Conservation (phyloP, 1,140 invertebrate species). For the Drosophila pachea region DNA sequence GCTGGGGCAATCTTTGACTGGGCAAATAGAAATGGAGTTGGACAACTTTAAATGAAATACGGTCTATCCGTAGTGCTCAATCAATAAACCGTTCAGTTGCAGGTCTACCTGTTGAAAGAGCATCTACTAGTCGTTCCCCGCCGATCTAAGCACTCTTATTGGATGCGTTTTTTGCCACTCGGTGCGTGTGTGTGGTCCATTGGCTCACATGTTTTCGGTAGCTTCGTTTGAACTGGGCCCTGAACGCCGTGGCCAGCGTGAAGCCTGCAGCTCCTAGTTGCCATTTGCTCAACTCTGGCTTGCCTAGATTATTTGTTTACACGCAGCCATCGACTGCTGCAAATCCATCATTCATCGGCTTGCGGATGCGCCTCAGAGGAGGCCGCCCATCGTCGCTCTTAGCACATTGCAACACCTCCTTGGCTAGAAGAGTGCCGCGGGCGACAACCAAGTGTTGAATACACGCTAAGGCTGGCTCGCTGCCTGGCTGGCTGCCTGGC, state of each 20-base stretch:
- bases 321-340: constrained; percentile 59
- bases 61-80: no score
- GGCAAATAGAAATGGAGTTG: no score
- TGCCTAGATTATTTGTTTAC: constrained; percentile 76
- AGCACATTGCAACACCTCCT: constrained; percentile 69
- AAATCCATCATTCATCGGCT: constrained; percentile 39
- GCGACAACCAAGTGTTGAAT: constrained; percentile 40
- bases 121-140: constrained; percentile 2
- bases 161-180: constrained; percentile 19
- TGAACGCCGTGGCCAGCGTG: neutral
- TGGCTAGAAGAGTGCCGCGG: constrained; percentile 46
- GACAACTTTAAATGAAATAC: no score
- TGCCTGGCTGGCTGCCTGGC: neutral
- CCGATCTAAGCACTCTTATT: neutral
- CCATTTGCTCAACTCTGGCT: constrained; percentile 15
- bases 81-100: no score
- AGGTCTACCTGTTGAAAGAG: neutral
- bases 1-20: no score
- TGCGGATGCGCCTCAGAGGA: constrained; percentile 9
- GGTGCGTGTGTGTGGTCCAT: constrained; percentile 62
- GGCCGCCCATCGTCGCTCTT: constrained; percentile 27
- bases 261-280: neutral
- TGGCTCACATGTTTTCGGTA: constrained; percentile 71
- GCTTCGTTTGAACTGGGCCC: constrained; percentile 66
- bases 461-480: constrained; percentile 20